Evolutionary conservation across 1,140 invertebrate species (phyloP), one percentile per base, ranked within the genome.

Genomic region (Drosophila gunungcola): DNA sequence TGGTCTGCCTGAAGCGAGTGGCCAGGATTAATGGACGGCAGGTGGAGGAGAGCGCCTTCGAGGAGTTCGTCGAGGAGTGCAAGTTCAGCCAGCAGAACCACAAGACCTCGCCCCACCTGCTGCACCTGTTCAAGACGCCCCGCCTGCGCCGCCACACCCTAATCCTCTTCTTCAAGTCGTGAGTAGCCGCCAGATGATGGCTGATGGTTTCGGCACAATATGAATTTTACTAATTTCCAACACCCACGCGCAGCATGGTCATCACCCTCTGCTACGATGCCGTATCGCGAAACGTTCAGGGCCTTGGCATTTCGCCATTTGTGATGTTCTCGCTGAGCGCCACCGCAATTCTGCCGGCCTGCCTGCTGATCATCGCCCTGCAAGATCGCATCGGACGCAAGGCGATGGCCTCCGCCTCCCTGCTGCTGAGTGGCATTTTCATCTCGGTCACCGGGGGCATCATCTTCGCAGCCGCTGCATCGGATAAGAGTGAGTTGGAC

Each of bases 201-300:
- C 16, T 21, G 1, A 21, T 10, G 0, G 3, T 0, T 6, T 10
- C 16, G 41, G 10, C 42, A 13, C 42, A 0, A 27, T 3, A 12
- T 21, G 7, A 34, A 29, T 55, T 38, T 13, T 48, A 0, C 48
- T 16, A 51, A 53, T 78, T 49, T 56, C 4, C 29, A 38, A 57
- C 78, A 11, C 55, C 32, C 68, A 53, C 52, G 3, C 72, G 29
- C 75, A 94, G 94, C 56, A 95, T 95, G 93, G 92, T 95, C 32
- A 92, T 95, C 73, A 94, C 94, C 13, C 89, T 95, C 29, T 94
- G 94, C 70, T 95, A 95, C 72, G 95, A 95, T 80, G 94, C 94
- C 2, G 94, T 95, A 58, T 94, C 94, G 0, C 91, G 94, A n/a
- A 95, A 95, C 82, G 93, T 95, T 41, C 93, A 93, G 62, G 94